Conservation (phyloP, 2,888 invertebrate species). For the Oxystoma pomonae region DNA sequence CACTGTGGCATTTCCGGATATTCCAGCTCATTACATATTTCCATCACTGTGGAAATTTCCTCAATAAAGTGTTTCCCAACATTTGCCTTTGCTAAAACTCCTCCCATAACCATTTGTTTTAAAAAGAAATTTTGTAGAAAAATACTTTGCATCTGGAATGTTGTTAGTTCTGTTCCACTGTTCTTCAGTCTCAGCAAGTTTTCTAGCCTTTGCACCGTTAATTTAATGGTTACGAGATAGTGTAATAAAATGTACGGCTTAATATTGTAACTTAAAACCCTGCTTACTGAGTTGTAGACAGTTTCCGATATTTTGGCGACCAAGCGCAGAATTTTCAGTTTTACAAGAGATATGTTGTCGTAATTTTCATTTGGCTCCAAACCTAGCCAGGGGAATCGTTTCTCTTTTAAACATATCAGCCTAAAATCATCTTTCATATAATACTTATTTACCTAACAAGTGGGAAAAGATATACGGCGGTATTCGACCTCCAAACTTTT, state of each 20-base stretch:
- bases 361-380: slow-evolving; percentile 34
- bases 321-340: slow-evolving; percentile 38
- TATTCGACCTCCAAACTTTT: no score
- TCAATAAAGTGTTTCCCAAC: slow-evolving; percentile 37
- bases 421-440: slow-evolving; percentile 31
- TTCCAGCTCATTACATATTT: slow-evolving; percentile 36
- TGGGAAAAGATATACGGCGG: slow-evolving; percentile 1
- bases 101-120: slow-evolving; percentile 38
- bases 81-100: slow-evolving; percentile 37
- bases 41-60: slow-evolving; percentile 36
- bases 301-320: slow-evolving; percentile 40
- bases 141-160: slow-evolving; percentile 39
- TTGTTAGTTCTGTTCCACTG: slow-evolving; percentile 24
- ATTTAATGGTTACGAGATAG: slow-evolving; percentile 39
- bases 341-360: slow-evolving; percentile 34
- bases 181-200: slow-evolving; percentile 29
- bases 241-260: slow-evolving; percentile 38
- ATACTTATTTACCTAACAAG: slow-evolving; percentile 6
- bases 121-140: slow-evolving; percentile 40
- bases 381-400: slow-evolving; percentile 39
- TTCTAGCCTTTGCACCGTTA: slow-evolving; percentile 35
- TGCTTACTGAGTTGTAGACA: slow-evolving; percentile 33
- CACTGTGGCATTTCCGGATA: slow-evolving; percentile 39
- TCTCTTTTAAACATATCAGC: slow-evolving; percentile 36
- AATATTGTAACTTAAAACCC: slow-evolving; percentile 34